Percentiles rank a stretch among this genome's conserved stretches.
Evolutionary conservation across 2,797 vertebrate genomes (phyloP).

Genomic region (Siniperca scherzeri): DNA sequence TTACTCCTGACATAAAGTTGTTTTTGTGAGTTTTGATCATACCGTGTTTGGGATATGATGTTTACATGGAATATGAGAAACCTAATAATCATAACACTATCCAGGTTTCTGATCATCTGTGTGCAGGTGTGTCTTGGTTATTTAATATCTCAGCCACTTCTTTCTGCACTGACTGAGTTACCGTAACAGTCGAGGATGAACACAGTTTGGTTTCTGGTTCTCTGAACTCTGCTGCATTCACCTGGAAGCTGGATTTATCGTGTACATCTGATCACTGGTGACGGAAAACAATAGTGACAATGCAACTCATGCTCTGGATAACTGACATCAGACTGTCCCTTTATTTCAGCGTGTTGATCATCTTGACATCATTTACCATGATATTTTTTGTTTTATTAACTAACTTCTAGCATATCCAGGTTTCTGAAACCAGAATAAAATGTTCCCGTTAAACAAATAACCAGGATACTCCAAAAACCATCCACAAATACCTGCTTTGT

Average conservation of each 20-base stretch:
- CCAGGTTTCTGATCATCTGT: not conserved
- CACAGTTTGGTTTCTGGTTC: not conserved
- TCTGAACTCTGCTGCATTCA: not conserved
- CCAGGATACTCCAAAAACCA: not conserved
- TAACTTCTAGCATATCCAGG: not conserved
- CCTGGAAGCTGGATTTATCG: not conserved
- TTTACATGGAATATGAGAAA: not conserved
- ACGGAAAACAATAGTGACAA: not conserved
- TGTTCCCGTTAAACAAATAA: not conserved
- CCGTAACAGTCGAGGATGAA: not conserved
- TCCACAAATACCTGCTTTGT: not conserved
- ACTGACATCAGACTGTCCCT: not conserved
- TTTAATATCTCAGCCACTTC: not conserved
- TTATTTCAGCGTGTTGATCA: not conserved
- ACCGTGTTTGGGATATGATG: not conserved
- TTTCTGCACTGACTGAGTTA: not conserved
- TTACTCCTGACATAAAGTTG: not conserved
- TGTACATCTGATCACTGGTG: too few species aligned
- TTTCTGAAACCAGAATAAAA: not conserved
- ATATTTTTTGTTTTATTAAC: not conserved
- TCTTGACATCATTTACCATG: not conserved
- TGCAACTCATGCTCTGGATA: not conserved
- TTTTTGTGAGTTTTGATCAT: not conserved
- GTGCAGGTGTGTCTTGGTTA: not conserved
- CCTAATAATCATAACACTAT: not conserved